phyloP scores from a whole-genome alignment of 2,797 vertebrate species.

The Erithacus rubecula region DNA sequence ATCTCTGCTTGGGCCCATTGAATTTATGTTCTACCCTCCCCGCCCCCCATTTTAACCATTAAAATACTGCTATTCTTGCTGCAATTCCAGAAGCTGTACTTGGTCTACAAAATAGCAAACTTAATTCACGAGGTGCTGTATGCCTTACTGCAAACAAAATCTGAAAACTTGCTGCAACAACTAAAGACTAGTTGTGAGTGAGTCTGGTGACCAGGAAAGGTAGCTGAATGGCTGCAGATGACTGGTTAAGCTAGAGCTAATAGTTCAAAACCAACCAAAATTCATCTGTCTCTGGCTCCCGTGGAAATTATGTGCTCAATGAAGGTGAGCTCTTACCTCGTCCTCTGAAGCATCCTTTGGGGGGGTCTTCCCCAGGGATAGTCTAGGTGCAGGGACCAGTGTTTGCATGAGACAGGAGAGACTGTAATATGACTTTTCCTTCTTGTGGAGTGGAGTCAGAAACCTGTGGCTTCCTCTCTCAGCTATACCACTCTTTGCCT shows the following conservation, averaged over 20 bases:
- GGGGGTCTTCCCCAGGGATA: not conserved
- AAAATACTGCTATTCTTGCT: not conserved
- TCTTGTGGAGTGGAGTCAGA: not conserved
- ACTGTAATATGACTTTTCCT: fast-evolving
- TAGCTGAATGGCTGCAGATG: not conserved
- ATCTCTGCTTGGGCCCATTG: slow-evolving; percentile 58
- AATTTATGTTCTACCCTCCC: slow-evolving; percentile 32
- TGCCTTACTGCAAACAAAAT: not conserved
- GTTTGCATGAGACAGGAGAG: not conserved
- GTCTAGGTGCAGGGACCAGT: not conserved
- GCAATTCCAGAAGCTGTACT: not conserved
- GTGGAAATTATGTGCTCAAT: not conserved
- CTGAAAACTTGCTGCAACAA: not conserved
- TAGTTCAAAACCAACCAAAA: not conserved
- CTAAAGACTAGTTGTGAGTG: not conserved
- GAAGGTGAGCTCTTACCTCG: no score
- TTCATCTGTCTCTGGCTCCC: not conserved
- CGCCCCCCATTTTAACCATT: slow-evolving; percentile 19
- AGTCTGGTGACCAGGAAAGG: not conserved
- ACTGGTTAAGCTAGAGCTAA: not conserved
- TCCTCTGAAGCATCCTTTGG: not conserved
- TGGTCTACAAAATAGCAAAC: not conserved
- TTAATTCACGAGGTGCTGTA: not conserved
- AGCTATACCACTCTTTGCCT: not conserved
- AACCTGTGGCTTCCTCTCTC: not conserved